phyloP scores from a whole-genome alignment of 2,113 vertebrate species.

The Odocoileus virginianus region DNA sequence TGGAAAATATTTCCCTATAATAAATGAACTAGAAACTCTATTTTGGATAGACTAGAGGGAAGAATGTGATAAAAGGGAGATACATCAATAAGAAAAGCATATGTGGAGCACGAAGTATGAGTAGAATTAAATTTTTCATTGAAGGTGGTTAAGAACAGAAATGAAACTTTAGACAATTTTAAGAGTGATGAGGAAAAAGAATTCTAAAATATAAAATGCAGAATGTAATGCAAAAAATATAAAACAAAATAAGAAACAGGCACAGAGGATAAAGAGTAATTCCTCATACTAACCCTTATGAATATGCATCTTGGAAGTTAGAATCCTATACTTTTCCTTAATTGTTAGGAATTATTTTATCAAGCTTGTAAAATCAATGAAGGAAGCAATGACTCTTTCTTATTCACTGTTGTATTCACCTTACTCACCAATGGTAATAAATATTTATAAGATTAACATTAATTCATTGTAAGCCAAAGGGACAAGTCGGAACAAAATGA shows the following conservation, averaged over 20 bases:
- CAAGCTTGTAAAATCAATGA: not conserved
- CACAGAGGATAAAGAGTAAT: not conserved
- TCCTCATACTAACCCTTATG: not conserved
- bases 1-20: not conserved
- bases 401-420: not conserved
- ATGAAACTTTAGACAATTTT: not conserved
- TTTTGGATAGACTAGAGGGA: not conserved
- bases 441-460: not conserved
- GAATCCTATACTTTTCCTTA: not conserved
- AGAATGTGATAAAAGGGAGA: not conserved
- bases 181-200: not conserved
- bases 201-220: not conserved
- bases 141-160: not conserved
- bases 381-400: not conserved
- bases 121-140: not conserved
- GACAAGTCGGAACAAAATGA: not conserved
- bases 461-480: not conserved
- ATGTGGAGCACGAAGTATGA: not conserved
- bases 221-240: not conserved
- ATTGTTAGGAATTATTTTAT: not conserved
- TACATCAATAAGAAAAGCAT: not conserved
- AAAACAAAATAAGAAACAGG: not conserved
- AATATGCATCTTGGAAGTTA: no score
- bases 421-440: not conserved
- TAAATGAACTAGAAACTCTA: not conserved